phyloP scores from a whole-genome alignment of 2,888 invertebrate genomes.

The Cinara cedri region DNA sequence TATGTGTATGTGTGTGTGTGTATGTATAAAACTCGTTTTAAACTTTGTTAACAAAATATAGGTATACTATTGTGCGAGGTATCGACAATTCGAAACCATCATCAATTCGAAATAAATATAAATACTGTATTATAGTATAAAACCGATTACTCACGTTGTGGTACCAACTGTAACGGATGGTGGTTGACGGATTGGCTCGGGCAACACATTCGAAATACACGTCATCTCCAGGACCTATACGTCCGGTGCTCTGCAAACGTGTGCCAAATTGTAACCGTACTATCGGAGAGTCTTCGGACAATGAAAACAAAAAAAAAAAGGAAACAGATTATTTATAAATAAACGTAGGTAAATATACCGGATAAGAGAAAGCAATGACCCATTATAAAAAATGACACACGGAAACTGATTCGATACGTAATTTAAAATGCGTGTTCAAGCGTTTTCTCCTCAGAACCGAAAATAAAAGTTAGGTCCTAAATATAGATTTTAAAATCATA shows the following conservation, averaged over 20 bases:
- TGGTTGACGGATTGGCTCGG: constrained; percentile 53
- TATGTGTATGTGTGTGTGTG: too few species aligned
- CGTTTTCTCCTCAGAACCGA: too few species aligned
- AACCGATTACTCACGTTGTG: constrained; percentile 53
- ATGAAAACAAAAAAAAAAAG: neutral
- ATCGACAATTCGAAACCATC: neutral
- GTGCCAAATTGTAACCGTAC: constrained; percentile 40
- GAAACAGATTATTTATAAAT: too few species aligned
- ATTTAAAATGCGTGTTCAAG: too few species aligned
- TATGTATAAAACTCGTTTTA: neutral
- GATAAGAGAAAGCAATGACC: too few species aligned
- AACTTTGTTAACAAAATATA: neutral
- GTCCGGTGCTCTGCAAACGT: constrained; percentile 30
- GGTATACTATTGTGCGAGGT: too few species aligned
- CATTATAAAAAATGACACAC: too few species aligned
- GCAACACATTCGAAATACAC: constrained; percentile 44
- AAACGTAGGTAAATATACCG: too few species aligned
- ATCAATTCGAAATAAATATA: neutral
- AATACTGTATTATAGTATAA: too few species aligned
- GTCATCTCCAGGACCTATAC: constrained; percentile 52
- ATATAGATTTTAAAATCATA: too few species aligned
- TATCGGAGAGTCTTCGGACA: constrained; percentile 26
- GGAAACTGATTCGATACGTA: too few species aligned
- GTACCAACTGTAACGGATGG: constrained; percentile 54
- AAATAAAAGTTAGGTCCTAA: too few species aligned